Base-by-base conservation (phyloP, 2,113 vertebrate species). In the Hippopotamus amphibius region DNA sequence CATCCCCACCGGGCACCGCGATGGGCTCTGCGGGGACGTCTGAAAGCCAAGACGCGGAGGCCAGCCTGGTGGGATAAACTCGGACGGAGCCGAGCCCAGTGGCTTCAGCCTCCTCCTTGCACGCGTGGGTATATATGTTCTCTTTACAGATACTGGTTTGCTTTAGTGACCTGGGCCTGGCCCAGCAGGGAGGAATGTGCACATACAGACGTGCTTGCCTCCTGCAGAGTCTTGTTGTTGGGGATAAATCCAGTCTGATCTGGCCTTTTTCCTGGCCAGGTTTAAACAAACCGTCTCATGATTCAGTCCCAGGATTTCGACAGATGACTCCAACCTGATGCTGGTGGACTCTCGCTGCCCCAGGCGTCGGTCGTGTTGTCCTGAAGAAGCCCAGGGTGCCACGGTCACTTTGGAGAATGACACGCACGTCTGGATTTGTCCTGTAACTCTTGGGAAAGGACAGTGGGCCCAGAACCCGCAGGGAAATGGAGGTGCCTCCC, bases 331-430 rank as follows among this genome's bases (percentile, higher is more conserved):
- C 74, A 24, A 4, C 11, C 33, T 4, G 53, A 24, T 4, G 11
- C 33, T 12, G 24, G 17, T 8, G 61, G 9, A 4, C 1, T 30
- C 24, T 68, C 2, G 3, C 22, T 24, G 2, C 0, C 55, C 43
- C 2, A 50, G 37, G 22, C 0, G 0, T 46, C 3, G 0, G 0
- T 65, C 7, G 0, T 10, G 61, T 21, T 3, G 1, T 24, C 41
- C 59, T 37, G 4, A 10, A 4, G 19, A 7, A 57, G 41, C 33
- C 22, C 19, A 4, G 61, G 72, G 33, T 24, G 4, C 41, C 0
- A 0, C 1, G 37, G 16, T 0, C 0, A 5, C 30, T 30, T 21
- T 16, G 46, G 55, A 43, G 0, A 0, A 2, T 0, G 7, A 2
- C 37, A 3, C 41, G 6, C 2, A 1, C 0, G n/a, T 1, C 24